Percentiles rank a stretch among this genome's conserved stretches.
Conservation (phyloP, 2,113 vertebrate species). For the Anhinga anhinga region DNA sequence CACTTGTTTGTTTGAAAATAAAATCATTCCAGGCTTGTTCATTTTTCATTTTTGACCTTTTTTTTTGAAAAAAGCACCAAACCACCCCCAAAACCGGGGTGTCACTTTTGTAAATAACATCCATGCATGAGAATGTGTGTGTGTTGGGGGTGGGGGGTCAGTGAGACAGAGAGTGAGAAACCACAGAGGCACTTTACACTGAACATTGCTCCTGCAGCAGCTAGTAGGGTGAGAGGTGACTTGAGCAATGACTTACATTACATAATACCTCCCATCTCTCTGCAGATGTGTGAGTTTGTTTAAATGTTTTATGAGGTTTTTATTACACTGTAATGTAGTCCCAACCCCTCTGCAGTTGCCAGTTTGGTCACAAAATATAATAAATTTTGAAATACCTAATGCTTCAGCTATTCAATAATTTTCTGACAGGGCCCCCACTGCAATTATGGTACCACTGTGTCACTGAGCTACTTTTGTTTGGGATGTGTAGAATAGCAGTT, state of each 20-base stretch:
- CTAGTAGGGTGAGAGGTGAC: conserved; percentile 62
- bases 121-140: background rate
- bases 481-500: background rate
- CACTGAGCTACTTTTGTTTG: background rate
- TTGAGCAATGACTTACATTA: conserved; percentile 67
- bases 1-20: background rate
- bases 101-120: background rate
- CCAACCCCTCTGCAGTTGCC: conserved; percentile 59
- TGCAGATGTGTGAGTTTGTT: conserved; percentile 73
- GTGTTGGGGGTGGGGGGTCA: background rate
- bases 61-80: background rate
- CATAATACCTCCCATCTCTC: conserved; percentile 77
- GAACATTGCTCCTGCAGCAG: conserved; percentile 53
- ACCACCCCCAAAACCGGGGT: background rate
- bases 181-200: conserved; percentile 53
- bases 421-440: conserved; percentile 19
- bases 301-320: conserved; percentile 72
- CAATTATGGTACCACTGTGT: background rate
- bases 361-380: conserved; percentile 63
- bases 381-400: conserved; percentile 67
- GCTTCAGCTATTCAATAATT: conserved; percentile 56
- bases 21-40: background rate
- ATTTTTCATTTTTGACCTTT: background rate
- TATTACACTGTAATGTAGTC: conserved; percentile 63
- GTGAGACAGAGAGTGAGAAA: conserved; percentile 50